Conservation (phyloP, 2,797 vertebrate genomes). For the Galagoides demidoff region DNA sequence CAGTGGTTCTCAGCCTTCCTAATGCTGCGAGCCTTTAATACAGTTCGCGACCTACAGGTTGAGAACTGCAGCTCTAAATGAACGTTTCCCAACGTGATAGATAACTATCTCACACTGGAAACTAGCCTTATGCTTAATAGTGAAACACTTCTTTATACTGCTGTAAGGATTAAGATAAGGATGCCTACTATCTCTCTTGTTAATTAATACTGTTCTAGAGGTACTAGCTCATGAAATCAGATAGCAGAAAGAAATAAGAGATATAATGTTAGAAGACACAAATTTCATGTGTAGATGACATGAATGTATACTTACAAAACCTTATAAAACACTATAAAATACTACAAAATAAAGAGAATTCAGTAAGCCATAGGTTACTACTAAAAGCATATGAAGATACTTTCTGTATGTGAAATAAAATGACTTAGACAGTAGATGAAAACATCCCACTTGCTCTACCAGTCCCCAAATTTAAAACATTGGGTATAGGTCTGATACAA, state of each 20-base stretch:
- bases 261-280: neutral
- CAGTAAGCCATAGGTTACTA: neutral
- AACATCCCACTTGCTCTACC: neutral
- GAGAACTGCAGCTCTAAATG: neutral
- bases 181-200: neutral
- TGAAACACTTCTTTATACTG: neutral
- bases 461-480: neutral
- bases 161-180: neutral
- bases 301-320: neutral
- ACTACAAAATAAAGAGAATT: neutral
- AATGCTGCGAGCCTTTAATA: too few relatives aligned
- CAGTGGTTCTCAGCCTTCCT: too few relatives aligned
- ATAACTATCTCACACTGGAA: neutral
- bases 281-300: neutral
- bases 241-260: neutral
- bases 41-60: too few relatives aligned
- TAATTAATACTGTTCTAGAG: neutral
- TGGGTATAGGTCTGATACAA: neutral
- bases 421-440: slow-evolving; percentile 1
- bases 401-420: neutral
- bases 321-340: neutral
- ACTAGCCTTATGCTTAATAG: neutral
- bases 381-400: neutral
- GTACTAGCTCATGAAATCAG: neutral
- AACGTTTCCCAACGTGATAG: neutral